A percentile compares a stretch with the other conserved stretches of the same genome.
Conservation (phyloP, 2,888 invertebrate genomes). For the Pyrrhosoma nymphula region DNA sequence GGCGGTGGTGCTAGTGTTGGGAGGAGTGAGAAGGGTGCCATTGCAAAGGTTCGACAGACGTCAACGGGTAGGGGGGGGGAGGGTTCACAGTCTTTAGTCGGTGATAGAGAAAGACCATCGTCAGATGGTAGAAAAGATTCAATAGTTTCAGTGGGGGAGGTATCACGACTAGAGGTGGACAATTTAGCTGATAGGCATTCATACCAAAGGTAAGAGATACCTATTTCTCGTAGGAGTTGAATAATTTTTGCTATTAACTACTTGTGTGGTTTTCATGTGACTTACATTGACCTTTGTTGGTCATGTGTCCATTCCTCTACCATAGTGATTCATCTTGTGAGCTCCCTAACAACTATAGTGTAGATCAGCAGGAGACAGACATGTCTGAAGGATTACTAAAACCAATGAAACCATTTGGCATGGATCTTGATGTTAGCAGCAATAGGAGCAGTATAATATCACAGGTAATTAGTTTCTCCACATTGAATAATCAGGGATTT, state of each 20-base stretch:
- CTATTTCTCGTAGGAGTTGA: conserved; percentile 31
- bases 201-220: conserved; percentile 66
- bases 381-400: conserved; percentile 76
- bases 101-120: conserved; percentile 14
- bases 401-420: conserved; percentile 81
- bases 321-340: conserved; percentile 82
- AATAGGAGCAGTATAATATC: conserved; percentile 82
- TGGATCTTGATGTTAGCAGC: conserved; percentile 82
- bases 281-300: conserved; percentile 31
- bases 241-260: conserved; percentile 28
- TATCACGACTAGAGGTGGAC: conserved; percentile 67
- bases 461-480: conserved; percentile 76
- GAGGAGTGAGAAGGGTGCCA: conserved; percentile 33
- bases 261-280: conserved; percentile 1
- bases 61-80: neutral
- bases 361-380: conserved; percentile 75
- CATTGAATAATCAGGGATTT: conserved; percentile 6
- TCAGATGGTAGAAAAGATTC: conserved; percentile 50
- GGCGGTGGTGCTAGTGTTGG: neutral
- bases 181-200: conserved; percentile 65
- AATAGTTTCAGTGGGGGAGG: conserved; percentile 50
- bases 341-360: conserved; percentile 73
- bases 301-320: conserved; percentile 72
- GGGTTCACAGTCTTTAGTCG: conserved; percentile 9
- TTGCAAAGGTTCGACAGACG: conserved; percentile 30